Conservation (phyloP, 1,140 invertebrate genomes). For the Drepana arcuata region DNA sequence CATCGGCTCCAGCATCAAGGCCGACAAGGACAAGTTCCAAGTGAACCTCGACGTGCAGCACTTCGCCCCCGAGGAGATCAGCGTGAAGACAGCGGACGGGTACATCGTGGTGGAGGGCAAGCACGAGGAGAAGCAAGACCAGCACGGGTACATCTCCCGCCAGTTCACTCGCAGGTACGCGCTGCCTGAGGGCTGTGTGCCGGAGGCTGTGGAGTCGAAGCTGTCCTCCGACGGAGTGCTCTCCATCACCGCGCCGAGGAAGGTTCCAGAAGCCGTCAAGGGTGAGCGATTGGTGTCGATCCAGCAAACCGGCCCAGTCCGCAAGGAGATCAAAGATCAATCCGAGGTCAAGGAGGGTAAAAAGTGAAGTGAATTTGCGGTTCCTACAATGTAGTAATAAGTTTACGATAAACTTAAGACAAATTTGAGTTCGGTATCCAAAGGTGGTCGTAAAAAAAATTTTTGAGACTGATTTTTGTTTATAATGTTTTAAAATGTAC, state of each 20-base stretch:
- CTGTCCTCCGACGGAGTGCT: conserved; percentile 85
- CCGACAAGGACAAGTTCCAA: conserved; percentile 67
- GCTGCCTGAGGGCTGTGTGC: conserved; percentile 76
- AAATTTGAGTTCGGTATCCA: no score
- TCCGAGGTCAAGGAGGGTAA: conserved; percentile 28
- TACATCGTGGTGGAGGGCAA: conserved; percentile 78
- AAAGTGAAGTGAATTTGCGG: no score
- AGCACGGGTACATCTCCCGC: conserved; percentile 74
- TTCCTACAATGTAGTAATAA: no score
- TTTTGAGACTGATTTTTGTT: no score
- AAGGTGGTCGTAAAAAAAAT: no score
- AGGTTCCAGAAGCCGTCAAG: conserved; percentile 64
- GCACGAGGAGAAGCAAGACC: conserved; percentile 77
- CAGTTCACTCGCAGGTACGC: conserved; percentile 75
- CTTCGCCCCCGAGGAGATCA: conserved; percentile 83
- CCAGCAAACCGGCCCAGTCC: conserved; percentile 74
- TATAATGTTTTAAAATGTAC: no score
- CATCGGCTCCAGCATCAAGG: conserved; percentile 48
- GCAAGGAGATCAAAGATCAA: conserved; percentile 55
- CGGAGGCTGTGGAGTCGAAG: conserved; percentile 80
- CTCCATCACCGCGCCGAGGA: conserved; percentile 79
- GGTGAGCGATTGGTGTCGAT: conserved; percentile 77
- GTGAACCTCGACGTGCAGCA: conserved; percentile 81
- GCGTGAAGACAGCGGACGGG: conserved; percentile 81
- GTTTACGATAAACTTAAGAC: no score